Conservation (phyloP, 1,140 invertebrate species). For the Aphaenogaster rudis region DNA sequence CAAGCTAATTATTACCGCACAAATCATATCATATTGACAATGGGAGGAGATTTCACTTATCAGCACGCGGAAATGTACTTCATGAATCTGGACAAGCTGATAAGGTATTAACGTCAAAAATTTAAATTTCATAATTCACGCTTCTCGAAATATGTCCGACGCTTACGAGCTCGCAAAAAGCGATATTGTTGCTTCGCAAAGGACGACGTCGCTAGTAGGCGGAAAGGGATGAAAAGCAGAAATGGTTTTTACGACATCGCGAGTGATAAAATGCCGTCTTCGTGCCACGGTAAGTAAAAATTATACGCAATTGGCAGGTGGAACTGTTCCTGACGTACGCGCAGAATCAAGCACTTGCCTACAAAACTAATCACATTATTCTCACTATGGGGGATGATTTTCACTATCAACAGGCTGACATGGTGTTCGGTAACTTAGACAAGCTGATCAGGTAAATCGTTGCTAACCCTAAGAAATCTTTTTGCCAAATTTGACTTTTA, state of each 20-base stretch:
- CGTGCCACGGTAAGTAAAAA: conserved; percentile 66
- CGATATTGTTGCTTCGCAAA: conserved; percentile 22
- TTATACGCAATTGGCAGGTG: conserved; percentile 67
- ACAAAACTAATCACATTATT: conserved; percentile 91
- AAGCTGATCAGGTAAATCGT: conserved; percentile 93
- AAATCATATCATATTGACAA: conserved; percentile 95
- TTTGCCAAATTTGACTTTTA: background rate
- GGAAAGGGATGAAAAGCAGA: conserved; percentile 25
- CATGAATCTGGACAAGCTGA: conserved; percentile 96
- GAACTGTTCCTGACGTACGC: conserved; percentile 68
- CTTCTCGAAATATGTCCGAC: conserved; percentile 19
- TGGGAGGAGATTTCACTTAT: conserved; percentile 98
- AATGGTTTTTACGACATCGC: background rate
- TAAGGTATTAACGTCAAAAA: conserved; percentile 88
- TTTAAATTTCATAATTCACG: conserved; percentile 5
- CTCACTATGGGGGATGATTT: conserved; percentile 98
- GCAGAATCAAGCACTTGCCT: conserved; percentile 86
- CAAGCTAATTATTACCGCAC: conserved; percentile 88
- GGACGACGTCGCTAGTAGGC: background rate
- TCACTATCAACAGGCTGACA: conserved; percentile 93
- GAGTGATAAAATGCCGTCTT: background rate
- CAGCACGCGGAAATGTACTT: conserved; percentile 94
- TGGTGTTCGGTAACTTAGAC: conserved; percentile 95
- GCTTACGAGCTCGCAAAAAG: background rate
- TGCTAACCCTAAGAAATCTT: background rate